These are phyloP conservation scores for Eupsilia transversa DNA, from an alignment of 2,888 invertebrate genomes.

Conservation along the genomic window DNA sequence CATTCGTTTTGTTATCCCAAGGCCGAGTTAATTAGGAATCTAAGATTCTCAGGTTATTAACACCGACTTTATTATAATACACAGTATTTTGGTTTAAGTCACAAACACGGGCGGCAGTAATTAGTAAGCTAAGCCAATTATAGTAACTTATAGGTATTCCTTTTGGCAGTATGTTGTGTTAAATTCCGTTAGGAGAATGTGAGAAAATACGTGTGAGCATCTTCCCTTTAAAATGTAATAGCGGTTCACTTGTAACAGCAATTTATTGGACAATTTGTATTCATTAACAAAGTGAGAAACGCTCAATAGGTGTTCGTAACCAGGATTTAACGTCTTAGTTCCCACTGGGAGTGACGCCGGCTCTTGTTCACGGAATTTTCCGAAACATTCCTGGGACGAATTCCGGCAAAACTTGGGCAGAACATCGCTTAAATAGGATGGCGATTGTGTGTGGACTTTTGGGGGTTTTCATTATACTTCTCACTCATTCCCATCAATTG, in stretches of 20 bases:
- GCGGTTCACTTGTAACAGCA: slow-evolving; percentile 76
- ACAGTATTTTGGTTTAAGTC: slow-evolving; percentile 56
- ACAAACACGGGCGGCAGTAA: slow-evolving; percentile 52
- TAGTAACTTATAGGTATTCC: slow-evolving; percentile 72
- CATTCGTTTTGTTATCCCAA: slow-evolving; percentile 51
- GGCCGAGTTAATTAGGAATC: slow-evolving; percentile 58
- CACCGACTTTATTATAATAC: slow-evolving; percentile 56
- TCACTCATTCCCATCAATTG: slow-evolving; percentile 39
- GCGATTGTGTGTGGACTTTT: slow-evolving; percentile 68
- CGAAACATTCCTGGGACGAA: slow-evolving; percentile 85
- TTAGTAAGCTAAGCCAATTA: slow-evolving; percentile 74
- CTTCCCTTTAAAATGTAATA: slow-evolving; percentile 57
- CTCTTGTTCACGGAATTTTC: slow-evolving; percentile 82
- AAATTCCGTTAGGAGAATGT: slow-evolving; percentile 49
- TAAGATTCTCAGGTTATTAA: slow-evolving; percentile 60
- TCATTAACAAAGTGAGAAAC: slow-evolving; percentile 83
- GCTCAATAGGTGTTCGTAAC: slow-evolving; percentile 83
- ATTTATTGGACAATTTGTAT: slow-evolving; percentile 82
- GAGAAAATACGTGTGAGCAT: slow-evolving; percentile 53
- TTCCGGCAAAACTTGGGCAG: slow-evolving; percentile 83
- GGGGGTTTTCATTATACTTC: slow-evolving; percentile 41
- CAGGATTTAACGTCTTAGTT: slow-evolving; percentile 88
- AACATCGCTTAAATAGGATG: slow-evolving; percentile 71
- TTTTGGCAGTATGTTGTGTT: slow-evolving; percentile 53
- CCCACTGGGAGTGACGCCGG: slow-evolving; percentile 76